Percentiles rank a stretch among this genome's conserved stretches.
Conservation (phyloP, 2,888 invertebrate species). For the Pardosa pseudoannulata region DNA sequence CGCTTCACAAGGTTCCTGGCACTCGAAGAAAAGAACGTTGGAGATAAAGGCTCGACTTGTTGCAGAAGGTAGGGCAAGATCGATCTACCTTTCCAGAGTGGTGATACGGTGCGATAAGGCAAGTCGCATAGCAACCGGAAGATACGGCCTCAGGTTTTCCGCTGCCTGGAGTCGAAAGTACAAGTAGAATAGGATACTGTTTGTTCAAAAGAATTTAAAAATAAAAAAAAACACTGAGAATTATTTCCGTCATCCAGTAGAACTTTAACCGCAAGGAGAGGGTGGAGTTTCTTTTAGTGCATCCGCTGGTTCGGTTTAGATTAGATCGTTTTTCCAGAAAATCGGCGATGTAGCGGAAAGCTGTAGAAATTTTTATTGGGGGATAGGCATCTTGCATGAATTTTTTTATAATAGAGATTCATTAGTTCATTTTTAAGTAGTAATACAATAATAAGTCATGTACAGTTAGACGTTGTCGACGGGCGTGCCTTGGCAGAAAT, state of each 20-base stretch:
- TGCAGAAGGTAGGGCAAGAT: conserved; percentile 44
- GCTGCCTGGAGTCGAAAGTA: conserved; percentile 60
- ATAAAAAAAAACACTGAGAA: conserved; percentile 16
- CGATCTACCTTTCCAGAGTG: conserved; percentile 45
- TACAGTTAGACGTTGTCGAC: too few relatives aligned
- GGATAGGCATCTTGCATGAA: too few relatives aligned
- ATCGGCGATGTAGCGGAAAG: too few relatives aligned
- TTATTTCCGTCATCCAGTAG: neutral
- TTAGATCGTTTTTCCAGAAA: too few relatives aligned
- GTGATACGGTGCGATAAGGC: conserved; percentile 39
- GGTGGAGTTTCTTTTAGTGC: neutral
- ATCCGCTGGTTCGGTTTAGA: neutral
- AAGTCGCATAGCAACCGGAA: conserved; percentile 43
- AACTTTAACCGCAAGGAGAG: neutral
- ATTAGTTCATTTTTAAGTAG: too few relatives aligned
- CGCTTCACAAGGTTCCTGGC: neutral
- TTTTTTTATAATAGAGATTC: too few relatives aligned
- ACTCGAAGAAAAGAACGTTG: conserved; percentile 52
- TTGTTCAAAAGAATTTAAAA: conserved; percentile 38
- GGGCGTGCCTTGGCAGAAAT: too few relatives aligned
- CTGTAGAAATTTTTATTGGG: too few relatives aligned
- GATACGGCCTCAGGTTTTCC: conserved; percentile 47
- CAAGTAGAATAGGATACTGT: conserved; percentile 52
- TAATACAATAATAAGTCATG: too few relatives aligned
- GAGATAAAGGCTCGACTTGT: conserved; percentile 42